Evolutionary conservation across 2,888 invertebrate species (phyloP), one percentile per base, ranked within the genome.

Genomic region (Limnephilus marmoratus): DNA sequence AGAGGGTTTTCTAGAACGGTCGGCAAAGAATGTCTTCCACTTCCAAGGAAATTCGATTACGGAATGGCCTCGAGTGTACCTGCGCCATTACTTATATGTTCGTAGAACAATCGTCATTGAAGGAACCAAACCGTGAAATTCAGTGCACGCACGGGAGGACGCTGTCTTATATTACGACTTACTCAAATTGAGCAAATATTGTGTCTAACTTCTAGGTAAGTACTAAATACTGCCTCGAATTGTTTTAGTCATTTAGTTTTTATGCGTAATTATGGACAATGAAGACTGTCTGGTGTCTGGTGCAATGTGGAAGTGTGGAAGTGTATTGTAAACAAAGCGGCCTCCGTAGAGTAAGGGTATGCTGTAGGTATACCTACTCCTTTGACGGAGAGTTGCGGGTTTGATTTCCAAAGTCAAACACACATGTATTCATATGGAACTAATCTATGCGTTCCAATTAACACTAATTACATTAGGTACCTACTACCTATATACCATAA

Each of bases 51-150:
- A 80, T 53, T 37, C 90, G 53, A 41, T 90, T 91, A 49, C 68
- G 41, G 90, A 91, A 91, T 91, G 91, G 90, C 91, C 91, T 85
- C 91, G 90, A 80, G n/a, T 41, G 90, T 81, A 31, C 81, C 91
- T 85, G 92, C 29, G 82, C 86, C 92, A 82, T 91, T 93, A 92
- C 92, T 93, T 93, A 93, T 93, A 93, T 93, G 89, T 93, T 93
- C 92, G 91, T 81, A 31, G 83, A 81, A 93, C 93, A 93, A 93
- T 93, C 90, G 90, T 68, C 89, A 87, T 91, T 85, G 91, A 88
- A 86, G 80, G 53, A 90, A 92, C 80, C 93, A 92, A 93, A 90
- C 91, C 93, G 91, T 93, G 90, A 90, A 91, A 82, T 90, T 83
- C n/a, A 83, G n/a, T 41, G 81, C 90, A 90, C 81, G 90, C 83